Percentiles rank a stretch among this genome's conserved stretches.
These are phyloP conservation scores for Barnardius zonarius DNA, from an alignment of 2,113 vertebrate species.

Conservation along the genomic window DNA sequence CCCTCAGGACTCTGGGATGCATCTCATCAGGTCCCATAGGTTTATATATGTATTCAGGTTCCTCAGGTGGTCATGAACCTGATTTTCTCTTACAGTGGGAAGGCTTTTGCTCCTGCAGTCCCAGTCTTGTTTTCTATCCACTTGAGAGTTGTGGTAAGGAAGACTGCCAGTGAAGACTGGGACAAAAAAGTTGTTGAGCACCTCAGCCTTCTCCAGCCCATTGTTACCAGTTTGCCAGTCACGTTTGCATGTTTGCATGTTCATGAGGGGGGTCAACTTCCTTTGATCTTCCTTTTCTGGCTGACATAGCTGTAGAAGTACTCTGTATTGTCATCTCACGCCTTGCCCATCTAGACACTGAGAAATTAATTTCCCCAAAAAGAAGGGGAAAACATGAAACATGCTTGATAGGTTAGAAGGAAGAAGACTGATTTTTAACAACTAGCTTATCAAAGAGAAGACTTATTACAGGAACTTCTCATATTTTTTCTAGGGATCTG, in stretches of 20 bases:
- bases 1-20: background rate
- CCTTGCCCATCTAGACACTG: background rate
- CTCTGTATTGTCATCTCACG: background rate
- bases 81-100: background rate
- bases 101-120: background rate
- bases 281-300: background rate
- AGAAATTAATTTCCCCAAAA: background rate
- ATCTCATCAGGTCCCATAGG: background rate
- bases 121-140: background rate
- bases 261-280: background rate
- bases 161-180: background rate
- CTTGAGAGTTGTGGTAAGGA: background rate
- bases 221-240: background rate
- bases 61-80: background rate
- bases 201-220: background rate
- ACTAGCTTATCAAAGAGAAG: background rate
- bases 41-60: background rate
- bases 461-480: background rate
- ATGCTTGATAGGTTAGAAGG: background rate
- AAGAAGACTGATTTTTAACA: background rate
- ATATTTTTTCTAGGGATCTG: background rate
- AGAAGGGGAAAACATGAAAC: background rate
- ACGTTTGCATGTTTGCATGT: background rate
- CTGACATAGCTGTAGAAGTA: background rate
- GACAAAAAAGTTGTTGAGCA: background rate